Evolutionary conservation across 1,140 invertebrate species (phyloP).

Genomic region (Magallana gigas): DNA sequence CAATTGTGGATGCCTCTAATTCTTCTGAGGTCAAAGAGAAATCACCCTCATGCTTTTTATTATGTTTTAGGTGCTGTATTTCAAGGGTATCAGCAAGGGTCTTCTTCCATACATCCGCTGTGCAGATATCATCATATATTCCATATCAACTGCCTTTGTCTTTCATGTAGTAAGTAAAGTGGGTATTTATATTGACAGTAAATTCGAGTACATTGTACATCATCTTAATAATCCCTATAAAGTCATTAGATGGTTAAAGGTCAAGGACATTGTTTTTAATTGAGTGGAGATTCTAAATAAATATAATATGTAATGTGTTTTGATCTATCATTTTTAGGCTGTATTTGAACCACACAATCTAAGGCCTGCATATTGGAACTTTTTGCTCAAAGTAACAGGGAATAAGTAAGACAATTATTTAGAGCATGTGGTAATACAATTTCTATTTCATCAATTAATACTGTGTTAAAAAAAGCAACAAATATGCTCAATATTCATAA

Average conservation of each 20-base stretch:
- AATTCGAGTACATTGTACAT: no score
- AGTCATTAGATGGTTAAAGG: neutral
- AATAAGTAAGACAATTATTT: slow-evolving; percentile 81
- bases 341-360: slow-evolving; percentile 89
- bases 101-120: slow-evolving; percentile 72
- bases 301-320: neutral
- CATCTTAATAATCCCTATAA: neutral
- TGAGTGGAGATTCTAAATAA: no score
- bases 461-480: no score
- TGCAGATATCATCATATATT: slow-evolving; percentile 84
- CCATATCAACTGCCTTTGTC: slow-evolving; percentile 87
- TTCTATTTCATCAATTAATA: no score
- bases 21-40: no score
- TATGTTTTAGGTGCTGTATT: slow-evolving; percentile 74
- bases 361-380: slow-evolving; percentile 91
- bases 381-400: slow-evolving; percentile 87
- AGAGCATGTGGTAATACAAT: no score
- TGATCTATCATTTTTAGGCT: slow-evolving; percentile 78
- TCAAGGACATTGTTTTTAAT: no score
- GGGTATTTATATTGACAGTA: neutral
- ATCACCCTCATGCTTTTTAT: no score
- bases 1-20: no score
- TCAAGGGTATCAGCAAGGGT: slow-evolving; percentile 74
- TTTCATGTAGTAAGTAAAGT: slow-evolving; percentile 84
- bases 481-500: no score